Evolutionary conservation across 2,888 invertebrate species (phyloP), one percentile per base, ranked within the genome.

Genomic region (Spilarctia lutea): DNA sequence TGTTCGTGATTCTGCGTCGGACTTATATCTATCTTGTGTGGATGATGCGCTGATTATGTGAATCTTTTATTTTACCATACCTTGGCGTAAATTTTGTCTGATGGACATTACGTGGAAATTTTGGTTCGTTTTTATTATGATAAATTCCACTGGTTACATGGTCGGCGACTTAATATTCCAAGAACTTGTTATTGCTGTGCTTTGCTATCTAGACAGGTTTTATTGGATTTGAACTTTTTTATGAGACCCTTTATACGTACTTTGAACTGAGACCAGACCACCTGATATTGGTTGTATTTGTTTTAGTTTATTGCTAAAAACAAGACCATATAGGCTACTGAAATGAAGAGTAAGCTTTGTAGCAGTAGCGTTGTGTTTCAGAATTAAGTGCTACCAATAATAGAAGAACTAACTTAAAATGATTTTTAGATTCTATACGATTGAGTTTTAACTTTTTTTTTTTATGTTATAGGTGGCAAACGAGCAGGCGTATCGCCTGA

Each of bases 1-100:
- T 69, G 11, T 35, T 60, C 60, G 56, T 39, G 35, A 56, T 18
- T 33, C 18, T 35, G 35, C 27, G 27, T 39, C 48, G 20, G 30
- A 73, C 81, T 82, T 79, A 81, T 77, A 74, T 74, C 10, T 45
- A 45, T 35, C 74, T 42, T 83, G 83, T 83, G 75, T 66, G 35
- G 74, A 73, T 73, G 76, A 78, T 83, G 69, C 52, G 67, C 20
- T 33, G n/a, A 11, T 79, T 77, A 69, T 42, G 48, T 72, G 13
- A 45, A 24, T 56, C 52, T 24, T 66, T 72, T 66, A 52, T 56
- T 66, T 63, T 63, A 18, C 18, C 30, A 66, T 60, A 27, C 20
- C 24, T 27, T 45, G 48, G n/a, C 45, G 45, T 74, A 52, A 60
- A 60, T 71, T 67, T 30, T 66, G 30, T 39, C 45, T 18, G 18